Conservation (phyloP, 2,797 vertebrate genomes). For the Heteromormyrus szaboi region DNA sequence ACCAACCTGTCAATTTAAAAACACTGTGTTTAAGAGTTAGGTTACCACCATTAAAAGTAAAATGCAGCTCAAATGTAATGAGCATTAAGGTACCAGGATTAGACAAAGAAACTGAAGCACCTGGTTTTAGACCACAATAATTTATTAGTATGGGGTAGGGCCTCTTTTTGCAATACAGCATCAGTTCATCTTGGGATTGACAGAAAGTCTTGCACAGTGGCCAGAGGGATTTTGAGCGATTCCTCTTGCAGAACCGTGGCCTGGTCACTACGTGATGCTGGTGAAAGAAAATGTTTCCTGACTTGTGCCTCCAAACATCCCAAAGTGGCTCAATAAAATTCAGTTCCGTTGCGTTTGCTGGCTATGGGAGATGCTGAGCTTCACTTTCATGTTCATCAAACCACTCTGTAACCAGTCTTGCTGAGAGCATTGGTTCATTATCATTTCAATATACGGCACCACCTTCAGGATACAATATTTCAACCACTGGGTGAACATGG, state of each 20-base stretch:
- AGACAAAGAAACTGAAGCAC: not conserved
- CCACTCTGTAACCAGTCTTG: not conserved
- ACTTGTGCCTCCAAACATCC: not conserved
- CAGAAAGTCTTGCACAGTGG: not conserved
- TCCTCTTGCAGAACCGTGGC: not conserved
- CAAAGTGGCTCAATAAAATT: not conserved
- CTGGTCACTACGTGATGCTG: not conserved
- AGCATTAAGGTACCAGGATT: not conserved
- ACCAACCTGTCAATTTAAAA: not conserved
- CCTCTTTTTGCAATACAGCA: not conserved
- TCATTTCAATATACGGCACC: not conserved
- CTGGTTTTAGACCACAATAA: not conserved
- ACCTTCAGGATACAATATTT: not conserved
- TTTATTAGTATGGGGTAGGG: not conserved
- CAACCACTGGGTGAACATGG: not conserved
- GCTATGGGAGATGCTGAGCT: not conserved
- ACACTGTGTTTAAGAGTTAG: not conserved
- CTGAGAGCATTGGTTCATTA: not conserved
- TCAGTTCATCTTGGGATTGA: not conserved
- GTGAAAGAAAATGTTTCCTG: not conserved
- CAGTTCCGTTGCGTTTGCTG: not conserved
- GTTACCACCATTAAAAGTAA: not conserved
- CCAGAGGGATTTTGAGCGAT: not conserved
- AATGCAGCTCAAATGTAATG: not conserved
- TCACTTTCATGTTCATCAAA: not conserved